phyloP scores from a whole-genome alignment of 2,797 vertebrate species.

The Coccyzus lansbergi region DNA sequence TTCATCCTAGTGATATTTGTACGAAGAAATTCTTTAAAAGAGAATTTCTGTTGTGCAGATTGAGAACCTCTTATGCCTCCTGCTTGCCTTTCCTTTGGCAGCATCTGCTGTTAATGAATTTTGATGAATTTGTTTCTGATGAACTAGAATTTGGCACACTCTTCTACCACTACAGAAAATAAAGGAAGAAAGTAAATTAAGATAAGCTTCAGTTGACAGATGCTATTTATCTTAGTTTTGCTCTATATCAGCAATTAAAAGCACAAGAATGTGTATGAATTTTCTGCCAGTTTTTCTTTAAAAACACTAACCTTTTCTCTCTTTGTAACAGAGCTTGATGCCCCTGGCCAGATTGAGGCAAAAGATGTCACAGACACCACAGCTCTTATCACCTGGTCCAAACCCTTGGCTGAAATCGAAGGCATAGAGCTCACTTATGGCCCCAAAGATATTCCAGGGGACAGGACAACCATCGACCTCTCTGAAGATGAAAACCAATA shows the following conservation, averaged over 20 bases:
- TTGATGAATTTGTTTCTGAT: not conserved
- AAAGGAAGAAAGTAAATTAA: not conserved
- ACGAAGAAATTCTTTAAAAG: not conserved
- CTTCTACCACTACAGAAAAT: not conserved
- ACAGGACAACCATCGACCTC: conserved; percentile 85
- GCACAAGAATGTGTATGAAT: not conserved
- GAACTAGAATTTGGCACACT: not conserved
- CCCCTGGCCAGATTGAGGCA: conserved; percentile 89
- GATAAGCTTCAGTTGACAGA: not conserved
- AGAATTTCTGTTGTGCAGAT: not conserved
- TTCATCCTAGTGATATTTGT: not conserved
- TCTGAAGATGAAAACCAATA: conserved; percentile 89
- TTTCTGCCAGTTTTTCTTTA: not conserved
- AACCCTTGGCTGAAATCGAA: conserved; percentile 90
- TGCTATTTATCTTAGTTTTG: not conserved
- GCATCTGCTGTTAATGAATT: not conserved
- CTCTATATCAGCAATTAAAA: not conserved
- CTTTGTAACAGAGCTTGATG: conserved; percentile 85
- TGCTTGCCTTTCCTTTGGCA: not conserved
- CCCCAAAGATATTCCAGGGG: conserved; percentile 79
- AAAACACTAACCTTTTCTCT: not conserved
- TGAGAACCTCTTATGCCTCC: not conserved
- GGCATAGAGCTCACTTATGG: conserved; percentile 86
- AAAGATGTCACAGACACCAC: conserved; percentile 93
- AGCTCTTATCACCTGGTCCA: conserved; percentile 92